A percentile compares a stretch with the other conserved stretches of the same genome.
Conservation (phyloP, 2,888 invertebrate species). For the Trissolcus japonicus region DNA sequence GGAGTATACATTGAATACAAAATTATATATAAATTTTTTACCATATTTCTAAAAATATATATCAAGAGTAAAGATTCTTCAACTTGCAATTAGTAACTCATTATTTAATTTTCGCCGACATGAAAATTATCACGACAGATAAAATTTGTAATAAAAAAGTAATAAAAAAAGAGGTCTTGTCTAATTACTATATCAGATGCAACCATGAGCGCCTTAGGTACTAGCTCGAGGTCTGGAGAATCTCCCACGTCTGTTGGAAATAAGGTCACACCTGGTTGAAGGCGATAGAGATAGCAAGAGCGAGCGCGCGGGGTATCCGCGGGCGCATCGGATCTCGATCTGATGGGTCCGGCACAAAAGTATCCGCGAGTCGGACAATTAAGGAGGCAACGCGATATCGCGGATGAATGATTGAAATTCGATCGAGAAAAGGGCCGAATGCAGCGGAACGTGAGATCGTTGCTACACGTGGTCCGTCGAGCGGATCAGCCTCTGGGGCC, state of each 20-base stretch:
- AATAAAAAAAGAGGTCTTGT: no score
- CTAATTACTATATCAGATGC: no score
- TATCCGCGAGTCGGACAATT: conserved; percentile 55
- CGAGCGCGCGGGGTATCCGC: conserved; percentile 20
- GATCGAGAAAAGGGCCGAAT: conserved; percentile 64
- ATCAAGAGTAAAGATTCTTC: no score
- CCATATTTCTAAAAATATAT: no score
- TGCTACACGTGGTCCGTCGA: conserved; percentile 69
- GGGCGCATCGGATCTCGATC: conserved; percentile 54
- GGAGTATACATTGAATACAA: no score
- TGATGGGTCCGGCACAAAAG: conserved; percentile 42
- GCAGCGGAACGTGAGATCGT: conserved; percentile 58
- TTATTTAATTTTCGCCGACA: no score
- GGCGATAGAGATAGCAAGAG: conserved; percentile 44
- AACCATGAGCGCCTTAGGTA: no score
- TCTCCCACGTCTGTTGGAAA: conserved; percentile 46
- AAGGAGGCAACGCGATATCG: conserved; percentile 60
- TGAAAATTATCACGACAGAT: no score
- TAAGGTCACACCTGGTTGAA: conserved; percentile 62
- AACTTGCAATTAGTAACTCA: no score
- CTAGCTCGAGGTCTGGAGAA: neutral
- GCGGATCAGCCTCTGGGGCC: conserved; percentile 62
- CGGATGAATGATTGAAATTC: conserved; percentile 72
- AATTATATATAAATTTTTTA: no score
- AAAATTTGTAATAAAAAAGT: no score